Evolutionary conservation across 2,113 vertebrate genomes (phyloP).

Genomic region (Eretmochelys imbricata): DNA sequence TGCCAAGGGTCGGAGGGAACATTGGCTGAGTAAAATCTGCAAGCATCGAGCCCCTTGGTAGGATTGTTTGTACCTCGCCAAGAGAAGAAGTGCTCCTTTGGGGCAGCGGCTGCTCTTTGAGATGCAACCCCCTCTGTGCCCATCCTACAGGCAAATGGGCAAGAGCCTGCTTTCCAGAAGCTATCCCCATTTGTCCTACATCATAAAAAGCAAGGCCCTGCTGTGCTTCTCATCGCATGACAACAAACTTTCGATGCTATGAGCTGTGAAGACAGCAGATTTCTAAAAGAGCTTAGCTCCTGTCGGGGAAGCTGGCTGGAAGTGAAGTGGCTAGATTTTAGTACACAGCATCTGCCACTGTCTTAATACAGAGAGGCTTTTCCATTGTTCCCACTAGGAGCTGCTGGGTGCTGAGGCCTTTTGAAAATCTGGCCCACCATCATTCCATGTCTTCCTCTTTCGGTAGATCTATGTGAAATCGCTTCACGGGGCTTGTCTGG

Average conservation of each 20-base stretch:
- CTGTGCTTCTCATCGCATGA: background rate
- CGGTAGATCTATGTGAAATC: background rate
- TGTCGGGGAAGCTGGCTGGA: background rate
- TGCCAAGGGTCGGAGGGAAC: background rate
- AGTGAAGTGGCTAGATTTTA: background rate
- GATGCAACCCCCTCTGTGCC: background rate
- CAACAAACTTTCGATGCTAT: background rate
- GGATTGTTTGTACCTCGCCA: background rate
- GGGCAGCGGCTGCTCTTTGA: background rate
- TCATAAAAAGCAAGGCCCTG: background rate
- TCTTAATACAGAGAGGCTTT: background rate
- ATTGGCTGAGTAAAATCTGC: background rate
- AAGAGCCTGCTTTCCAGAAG: background rate
- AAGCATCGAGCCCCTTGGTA: background rate
- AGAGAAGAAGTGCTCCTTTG: background rate
- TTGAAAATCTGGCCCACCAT: background rate
- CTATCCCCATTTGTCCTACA: background rate
- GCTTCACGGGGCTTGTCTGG: background rate
- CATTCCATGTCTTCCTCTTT: background rate
- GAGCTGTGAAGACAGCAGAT: background rate
- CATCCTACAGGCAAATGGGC: background rate
- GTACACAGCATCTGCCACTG: background rate
- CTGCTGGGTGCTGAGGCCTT: background rate
- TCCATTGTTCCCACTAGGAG: background rate
- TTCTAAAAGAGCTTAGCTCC: background rate